These are phyloP conservation scores for Macaria liturata DNA, from an alignment of 2,888 invertebrate species.

Conservation along the genomic window DNA sequence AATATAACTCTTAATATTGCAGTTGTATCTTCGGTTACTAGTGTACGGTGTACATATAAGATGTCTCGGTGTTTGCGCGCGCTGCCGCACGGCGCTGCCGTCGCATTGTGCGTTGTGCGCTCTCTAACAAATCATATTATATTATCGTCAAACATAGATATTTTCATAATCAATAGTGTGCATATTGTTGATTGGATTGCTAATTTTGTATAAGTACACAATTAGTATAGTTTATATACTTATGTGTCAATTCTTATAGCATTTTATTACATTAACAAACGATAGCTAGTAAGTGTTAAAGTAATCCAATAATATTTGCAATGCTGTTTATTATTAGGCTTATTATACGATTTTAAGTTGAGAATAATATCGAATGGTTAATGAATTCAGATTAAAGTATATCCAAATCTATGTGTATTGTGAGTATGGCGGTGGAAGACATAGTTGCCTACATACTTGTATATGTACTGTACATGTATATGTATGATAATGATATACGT, in stretches of 20 bases:
- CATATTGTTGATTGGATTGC: constrained; percentile 80
- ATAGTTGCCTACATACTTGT: constrained; percentile 15
- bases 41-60: constrained; percentile 41
- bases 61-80: constrained; percentile 63
- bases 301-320: constrained; percentile 66
- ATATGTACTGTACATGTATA: constrained; percentile 11
- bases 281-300: constrained; percentile 82
- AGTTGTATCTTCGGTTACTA: constrained; percentile 68
- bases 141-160: constrained; percentile 71
- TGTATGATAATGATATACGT: constrained; percentile 7
- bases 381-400: constrained; percentile 23
- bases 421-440: constrained; percentile 14
- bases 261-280: constrained; percentile 82
- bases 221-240: constrained; percentile 84
- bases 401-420: constrained; percentile 30
- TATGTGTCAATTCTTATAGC: constrained; percentile 85
- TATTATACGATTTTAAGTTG: constrained; percentile 54
- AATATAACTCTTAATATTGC: constrained; percentile 66
- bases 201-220: constrained; percentile 82
- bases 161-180: constrained; percentile 80
- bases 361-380: constrained; percentile 37
- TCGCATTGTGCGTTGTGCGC: constrained; percentile 32
- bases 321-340: constrained; percentile 69
- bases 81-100: constrained; percentile 36
- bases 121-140: constrained; percentile 59